A percentile compares a stretch with the other conserved stretches of the same genome.
These are phyloP conservation scores for Tetramorium alpestre DNA, from an alignment of 1,140 invertebrate species.

Conservation along the genomic window DNA sequence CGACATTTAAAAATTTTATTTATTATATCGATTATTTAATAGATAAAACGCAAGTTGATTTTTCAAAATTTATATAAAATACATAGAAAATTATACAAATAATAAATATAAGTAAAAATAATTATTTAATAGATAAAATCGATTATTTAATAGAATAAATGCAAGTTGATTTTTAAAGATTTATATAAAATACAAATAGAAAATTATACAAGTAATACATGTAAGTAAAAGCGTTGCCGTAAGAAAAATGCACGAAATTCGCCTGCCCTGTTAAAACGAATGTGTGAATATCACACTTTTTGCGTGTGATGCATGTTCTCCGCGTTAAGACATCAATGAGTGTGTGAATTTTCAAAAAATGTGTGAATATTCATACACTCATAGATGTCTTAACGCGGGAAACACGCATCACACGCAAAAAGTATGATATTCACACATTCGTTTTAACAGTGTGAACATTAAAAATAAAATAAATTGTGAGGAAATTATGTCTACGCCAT, in stretches of 20 bases:
- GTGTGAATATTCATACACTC: too few species aligned
- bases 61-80: constrained; percentile 13
- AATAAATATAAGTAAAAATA: too few species aligned
- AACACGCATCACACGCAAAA: too few species aligned
- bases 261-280: too few species aligned
- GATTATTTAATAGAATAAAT: background rate
- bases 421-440: too few species aligned
- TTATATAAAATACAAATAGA: constrained; percentile 2
- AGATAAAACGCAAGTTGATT: background rate
- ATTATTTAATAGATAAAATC: background rate
- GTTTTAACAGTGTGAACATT: background rate
- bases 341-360: too few species aligned
- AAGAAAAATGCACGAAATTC: background rate
- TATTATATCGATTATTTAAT: background rate
- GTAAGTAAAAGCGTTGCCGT: background rate
- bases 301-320: too few species aligned
- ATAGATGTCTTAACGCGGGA: too few species aligned
- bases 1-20: background rate
- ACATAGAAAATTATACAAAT: background rate
- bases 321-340: too few species aligned
- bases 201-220: background rate
- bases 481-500: background rate
- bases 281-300: too few species aligned
- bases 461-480: background rate
- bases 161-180: background rate